Percentiles rank a stretch among this genome's conserved stretches.
Evolutionary conservation across 2,888 invertebrate genomes (phyloP).

Genomic region (Ophioninae sp.): DNA sequence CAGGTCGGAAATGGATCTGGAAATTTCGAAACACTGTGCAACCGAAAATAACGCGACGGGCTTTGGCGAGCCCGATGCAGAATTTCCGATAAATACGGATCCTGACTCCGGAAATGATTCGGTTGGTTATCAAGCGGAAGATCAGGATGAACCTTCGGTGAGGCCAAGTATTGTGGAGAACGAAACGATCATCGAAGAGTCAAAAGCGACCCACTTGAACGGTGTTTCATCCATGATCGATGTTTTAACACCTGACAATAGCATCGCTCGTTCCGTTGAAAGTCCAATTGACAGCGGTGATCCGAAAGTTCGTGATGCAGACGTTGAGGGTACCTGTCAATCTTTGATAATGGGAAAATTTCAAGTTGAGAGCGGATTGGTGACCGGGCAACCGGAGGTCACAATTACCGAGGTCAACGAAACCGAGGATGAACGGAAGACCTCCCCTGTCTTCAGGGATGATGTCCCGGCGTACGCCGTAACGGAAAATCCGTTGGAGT

Average conservation of each 20-base stretch:
- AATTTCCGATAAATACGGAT: background rate
- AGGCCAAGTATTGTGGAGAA: slow-evolving; percentile 30
- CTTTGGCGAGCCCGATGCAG: background rate
- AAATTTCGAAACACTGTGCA: background rate
- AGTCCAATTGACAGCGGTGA: background rate
- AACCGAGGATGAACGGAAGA: slow-evolving; percentile 17
- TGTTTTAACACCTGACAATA: slow-evolving; percentile 2
- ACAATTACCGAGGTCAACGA: slow-evolving; percentile 10
- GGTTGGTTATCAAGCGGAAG: background rate
- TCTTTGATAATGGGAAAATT: slow-evolving; percentile 24
- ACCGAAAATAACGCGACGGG: slow-evolving; percentile 11
- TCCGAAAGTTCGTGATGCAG: background rate
- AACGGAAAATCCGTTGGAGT: slow-evolving; percentile 57
- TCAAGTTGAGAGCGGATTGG: background rate
- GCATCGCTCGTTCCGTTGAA: background rate
- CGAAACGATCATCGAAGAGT: slow-evolving; percentile 31
- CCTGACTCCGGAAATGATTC: slow-evolving; percentile 12
- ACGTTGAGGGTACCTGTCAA: slow-evolving; percentile 30
- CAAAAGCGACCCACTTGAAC: slow-evolving; percentile 19
- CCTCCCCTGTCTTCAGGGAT: slow-evolving; percentile 43
- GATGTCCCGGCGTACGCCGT: slow-evolving; percentile 40
- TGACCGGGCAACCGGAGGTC: slow-evolving; percentile 26
- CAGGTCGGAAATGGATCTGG: too few relatives aligned
- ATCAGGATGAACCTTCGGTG: background rate
- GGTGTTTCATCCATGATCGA: slow-evolving; percentile 37